Evolutionary conservation across 2,888 invertebrate species (phyloP), one percentile per base, ranked within the genome.

Genomic region (Hirtodrosophila cameraria): DNA sequence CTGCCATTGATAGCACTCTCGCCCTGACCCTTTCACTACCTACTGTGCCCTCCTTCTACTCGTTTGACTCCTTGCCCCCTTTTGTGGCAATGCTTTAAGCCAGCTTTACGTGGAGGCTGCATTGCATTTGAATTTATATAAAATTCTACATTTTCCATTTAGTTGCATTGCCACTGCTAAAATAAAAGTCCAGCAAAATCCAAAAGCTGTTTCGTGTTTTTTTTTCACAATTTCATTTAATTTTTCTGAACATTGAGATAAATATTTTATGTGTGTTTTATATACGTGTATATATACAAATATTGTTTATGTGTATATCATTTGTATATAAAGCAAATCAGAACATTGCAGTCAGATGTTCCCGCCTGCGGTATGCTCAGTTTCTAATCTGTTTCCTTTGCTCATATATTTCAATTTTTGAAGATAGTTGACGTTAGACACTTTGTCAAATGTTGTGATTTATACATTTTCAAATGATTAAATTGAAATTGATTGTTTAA

Each of bases 61-160:
- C 25, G 12, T 4, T 12, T 9, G 23, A 20, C 20, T n/a, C 13
- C 18, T 30, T 36, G 28, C 30, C 31, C 39, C 38, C 13, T 18
- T 46, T 38, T 42, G 52, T 41, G 39, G 43, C 49, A 57, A 45
- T 48, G 58, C 81, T 79, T 79, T 68, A 84, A 79, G 75, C 85
- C 79, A 74, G 84, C 84, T 81, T 84, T 77, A 65, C 45, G 46
- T 62, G 50, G 38, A 61, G 54, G 55, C 60, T 38, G 46, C 53
- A 50, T 50, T 63, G 65, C 63, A 84, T 79, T 81, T 81, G 75
- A 77, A 67, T 81, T 83, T 77, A 67, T 74, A 81, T 84, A 81
- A 81, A n/a, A 84, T 84, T 77, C 77, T 77, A 64, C 59, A 78
- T 78, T 78, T 80, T 70, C 70, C 55, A 83, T 78, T 83, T 76